These are phyloP conservation scores for Drosophila atripex DNA, from an alignment of 2,888 invertebrate species.

Conservation along the genomic window DNA sequence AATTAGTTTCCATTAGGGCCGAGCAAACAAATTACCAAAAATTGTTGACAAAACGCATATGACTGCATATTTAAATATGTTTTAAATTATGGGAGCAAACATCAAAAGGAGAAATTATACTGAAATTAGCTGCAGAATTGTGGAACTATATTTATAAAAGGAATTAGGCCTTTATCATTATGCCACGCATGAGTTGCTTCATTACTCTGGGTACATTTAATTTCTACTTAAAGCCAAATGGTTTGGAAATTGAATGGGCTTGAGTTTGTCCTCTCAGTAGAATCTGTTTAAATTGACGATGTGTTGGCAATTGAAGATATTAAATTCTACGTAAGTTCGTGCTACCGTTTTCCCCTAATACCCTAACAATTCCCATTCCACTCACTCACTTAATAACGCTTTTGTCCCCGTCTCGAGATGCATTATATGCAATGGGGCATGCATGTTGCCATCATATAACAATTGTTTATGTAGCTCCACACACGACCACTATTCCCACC, in stretches of 20 bases:
- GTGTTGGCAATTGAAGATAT: not conserved
- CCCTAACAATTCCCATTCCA: not conserved
- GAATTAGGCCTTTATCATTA: not conserved
- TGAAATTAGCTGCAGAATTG: not conserved
- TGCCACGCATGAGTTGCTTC: not conserved
- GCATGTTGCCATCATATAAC: slow-evolving; percentile 13
- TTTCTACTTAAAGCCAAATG: not conserved
- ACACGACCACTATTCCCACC: slow-evolving; percentile 1
- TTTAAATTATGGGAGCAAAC: not conserved
- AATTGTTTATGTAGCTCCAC: slow-evolving; percentile 23
- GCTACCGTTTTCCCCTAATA: not conserved
- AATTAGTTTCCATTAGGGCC: slow-evolving; percentile 26
- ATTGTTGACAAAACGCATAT: not conserved
- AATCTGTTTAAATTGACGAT: not conserved
- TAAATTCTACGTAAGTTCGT: not conserved
- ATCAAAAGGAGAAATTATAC: not conserved
- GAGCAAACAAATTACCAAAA: slow-evolving; percentile 8
- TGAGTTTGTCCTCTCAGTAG: not conserved
- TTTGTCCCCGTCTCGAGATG: slow-evolving; percentile 15
- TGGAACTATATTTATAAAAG: not conserved
- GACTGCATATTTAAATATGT: not conserved
- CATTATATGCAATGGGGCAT: slow-evolving; percentile 33
- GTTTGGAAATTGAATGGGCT: not conserved
- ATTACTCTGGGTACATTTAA: not conserved
- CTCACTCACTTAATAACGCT: not conserved